Conservation (phyloP, 1,140 invertebrate species). For the Aphidius gifuensis region DNA sequence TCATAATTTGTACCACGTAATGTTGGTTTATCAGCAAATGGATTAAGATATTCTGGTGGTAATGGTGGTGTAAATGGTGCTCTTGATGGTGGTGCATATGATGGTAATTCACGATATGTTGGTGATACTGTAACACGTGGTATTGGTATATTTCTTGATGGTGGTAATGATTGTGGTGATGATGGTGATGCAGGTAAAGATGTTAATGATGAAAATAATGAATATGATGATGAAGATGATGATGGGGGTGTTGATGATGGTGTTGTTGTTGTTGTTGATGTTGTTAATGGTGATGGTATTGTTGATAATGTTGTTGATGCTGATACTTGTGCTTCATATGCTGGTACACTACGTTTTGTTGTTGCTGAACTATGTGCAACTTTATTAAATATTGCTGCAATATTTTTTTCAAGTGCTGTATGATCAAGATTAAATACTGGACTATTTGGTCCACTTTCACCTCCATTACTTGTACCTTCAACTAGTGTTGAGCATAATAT, state of each 20-base stretch:
- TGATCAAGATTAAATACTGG: conserved; percentile 48
- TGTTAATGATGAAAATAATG: conserved; percentile 18
- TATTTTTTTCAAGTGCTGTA: conserved; percentile 59
- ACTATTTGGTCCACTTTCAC: conserved; percentile 47
- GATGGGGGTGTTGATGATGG: conserved; percentile 18
- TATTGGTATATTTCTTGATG: conserved; percentile 37
- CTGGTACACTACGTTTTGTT: conserved; percentile 65
- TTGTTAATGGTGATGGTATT: conserved; percentile 60
- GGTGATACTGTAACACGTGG: conserved; percentile 44
- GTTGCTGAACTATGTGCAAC: conserved; percentile 65
- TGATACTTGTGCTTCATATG: conserved; percentile 59
- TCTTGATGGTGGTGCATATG: conserved; percentile 75
- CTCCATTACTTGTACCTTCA: conserved; percentile 19
- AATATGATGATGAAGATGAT: conserved; percentile 51
- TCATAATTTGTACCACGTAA: conserved; percentile 67
- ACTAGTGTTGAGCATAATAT: conserved; percentile 7
- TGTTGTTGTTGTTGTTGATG: conserved; percentile 43
- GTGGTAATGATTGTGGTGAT: conserved; percentile 38
- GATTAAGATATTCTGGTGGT: conserved; percentile 74
- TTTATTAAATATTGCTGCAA: conserved; percentile 66
- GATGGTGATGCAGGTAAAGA: conserved; percentile 39
- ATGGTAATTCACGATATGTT: conserved; percentile 62
- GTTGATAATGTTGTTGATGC: conserved; percentile 58
- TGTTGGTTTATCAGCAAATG: conserved; percentile 80
- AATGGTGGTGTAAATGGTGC: conserved; percentile 75